Conservation (phyloP, 1,140 invertebrate genomes). For the Eumaeus atala region DNA sequence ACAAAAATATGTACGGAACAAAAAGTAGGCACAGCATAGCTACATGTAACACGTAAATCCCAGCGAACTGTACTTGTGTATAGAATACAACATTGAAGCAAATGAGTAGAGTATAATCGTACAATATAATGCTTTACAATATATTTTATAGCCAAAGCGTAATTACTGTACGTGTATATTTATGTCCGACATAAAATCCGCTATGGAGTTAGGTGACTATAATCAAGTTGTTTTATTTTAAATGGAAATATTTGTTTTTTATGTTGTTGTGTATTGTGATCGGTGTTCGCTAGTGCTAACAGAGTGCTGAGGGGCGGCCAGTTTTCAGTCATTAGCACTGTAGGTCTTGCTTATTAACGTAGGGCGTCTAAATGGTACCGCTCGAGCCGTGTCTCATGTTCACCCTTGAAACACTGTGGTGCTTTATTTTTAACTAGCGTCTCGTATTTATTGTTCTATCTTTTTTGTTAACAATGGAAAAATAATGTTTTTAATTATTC, state of each 20-base stretch:
- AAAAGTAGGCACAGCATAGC: neutral
- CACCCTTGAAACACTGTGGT: slow-evolving; percentile 36
- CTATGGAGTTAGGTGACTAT: slow-evolving; percentile 29
- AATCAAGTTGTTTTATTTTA: slow-evolving; percentile 32
- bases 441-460: too few relatives aligned
- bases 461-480: too few relatives aligned
- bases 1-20: too few relatives aligned
- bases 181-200: slow-evolving; percentile 32
- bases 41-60: neutral
- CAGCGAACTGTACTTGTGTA: neutral
- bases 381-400: slow-evolving; percentile 35
- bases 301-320: slow-evolving; percentile 53
- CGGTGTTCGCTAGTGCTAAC: slow-evolving; percentile 58
- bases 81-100: slow-evolving; percentile 31
- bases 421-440: slow-evolving; percentile 9
- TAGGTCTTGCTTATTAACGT: slow-evolving; percentile 65
- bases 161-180: slow-evolving; percentile 34
- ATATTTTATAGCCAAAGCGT: slow-evolving; percentile 35
- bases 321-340: slow-evolving; percentile 65
- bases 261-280: slow-evolving; percentile 24
- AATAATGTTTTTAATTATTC: too few relatives aligned
- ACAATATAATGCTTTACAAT: slow-evolving; percentile 37
- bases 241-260: slow-evolving; percentile 21
- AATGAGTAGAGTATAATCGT: slow-evolving; percentile 36
- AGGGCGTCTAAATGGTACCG: slow-evolving; percentile 52